Percentiles rank a stretch among this genome's conserved stretches.
phyloP scores from a whole-genome alignment of 2,888 invertebrate species.

The Linhomoeus sp. region DNA sequence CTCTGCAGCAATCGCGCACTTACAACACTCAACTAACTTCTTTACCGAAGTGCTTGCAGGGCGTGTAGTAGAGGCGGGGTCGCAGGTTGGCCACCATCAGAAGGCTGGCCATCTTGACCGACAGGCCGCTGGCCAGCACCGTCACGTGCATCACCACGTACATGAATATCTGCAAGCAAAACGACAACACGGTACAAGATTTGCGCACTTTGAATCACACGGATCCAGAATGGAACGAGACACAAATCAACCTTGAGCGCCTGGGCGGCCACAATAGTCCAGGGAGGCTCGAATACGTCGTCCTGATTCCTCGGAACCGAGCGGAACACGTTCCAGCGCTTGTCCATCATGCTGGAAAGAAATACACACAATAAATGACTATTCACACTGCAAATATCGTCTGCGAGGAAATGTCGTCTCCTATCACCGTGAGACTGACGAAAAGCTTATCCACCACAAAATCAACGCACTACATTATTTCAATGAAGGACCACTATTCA shows the following conservation, averaged over 20 bases:
- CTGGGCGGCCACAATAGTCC: slow-evolving; percentile 5
- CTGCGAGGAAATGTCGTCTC: too few species aligned
- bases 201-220: neutral
- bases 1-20: too few species aligned
- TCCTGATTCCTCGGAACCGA: slow-evolving; percentile 3
- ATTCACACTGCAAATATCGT: too few species aligned
- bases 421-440: too few species aligned
- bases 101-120: slow-evolving; percentile 3
- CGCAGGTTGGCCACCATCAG: slow-evolving; percentile 5
- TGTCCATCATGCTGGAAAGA: too few species aligned
- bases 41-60: slow-evolving; percentile 4
- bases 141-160: slow-evolving; percentile 3
- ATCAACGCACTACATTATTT: too few species aligned
- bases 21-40: too few species aligned
- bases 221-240: neutral
- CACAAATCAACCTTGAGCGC: slow-evolving; percentile 2
- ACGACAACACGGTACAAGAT: neutral
- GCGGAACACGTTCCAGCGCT: slow-evolving; percentile 7
- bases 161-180: slow-evolving; percentile 4
- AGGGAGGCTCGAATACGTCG: slow-evolving; percentile 1
- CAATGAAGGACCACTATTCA: neutral
- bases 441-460: too few species aligned
- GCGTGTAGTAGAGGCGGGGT: neutral
- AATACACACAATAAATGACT: too few species aligned
- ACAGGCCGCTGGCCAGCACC: slow-evolving; percentile 4